Base-by-base conservation (phyloP, 30 jellyfish, hydroid and myxozoan genomes). In the Turritopsis dohrnii region DNA sequence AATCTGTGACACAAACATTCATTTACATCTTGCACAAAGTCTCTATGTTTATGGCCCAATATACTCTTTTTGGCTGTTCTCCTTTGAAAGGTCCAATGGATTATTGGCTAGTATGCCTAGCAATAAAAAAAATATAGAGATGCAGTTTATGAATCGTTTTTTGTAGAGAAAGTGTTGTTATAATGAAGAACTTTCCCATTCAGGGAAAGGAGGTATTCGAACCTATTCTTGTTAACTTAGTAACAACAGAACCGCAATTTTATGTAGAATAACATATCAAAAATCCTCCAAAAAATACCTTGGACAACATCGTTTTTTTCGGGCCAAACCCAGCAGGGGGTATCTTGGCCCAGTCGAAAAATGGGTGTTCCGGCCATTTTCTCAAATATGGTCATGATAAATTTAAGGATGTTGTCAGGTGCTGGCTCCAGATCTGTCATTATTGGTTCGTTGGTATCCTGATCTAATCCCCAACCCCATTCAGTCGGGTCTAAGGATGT, bases 121-220 rank as follows among this genome's bases (percentile, higher is more conserved):
- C 72, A 54, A n/a, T n/a, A 54, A 54, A 54, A n/a, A 66, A 21
- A 21, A 66, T 21, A 66, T 66, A 66, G 76, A 66, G 29, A 26
- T 66, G 76, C 17, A 66, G 29, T 21, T 66, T 21, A 66, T 66
- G 76, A 66, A 66, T 21, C 27, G 17, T 21, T 66, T 66, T n/a
- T 66, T 74, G 65, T 74, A 26, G 83, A 1, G 0, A 74, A 22
- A 23, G 65, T 74, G 41, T 24, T n/a, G 41, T 74, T 24, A 74
- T 74, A 16, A 74, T 71, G 23, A 26, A 74, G 13, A 74, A 16
- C 60, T 26, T 74, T 8, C 83, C 83, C 29, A 25, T n/a, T n/a
- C n/a, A n/a, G n/a, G n/a, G n/a, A n/a, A 25, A 66, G 30, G 29
- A 66, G 28, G 5, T 22, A 66, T 7, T n/a, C 17, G 29, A 66